Evolutionary conservation across 2,113 vertebrate species (phyloP).

Genomic region (Turdus rufiventris): DNA sequence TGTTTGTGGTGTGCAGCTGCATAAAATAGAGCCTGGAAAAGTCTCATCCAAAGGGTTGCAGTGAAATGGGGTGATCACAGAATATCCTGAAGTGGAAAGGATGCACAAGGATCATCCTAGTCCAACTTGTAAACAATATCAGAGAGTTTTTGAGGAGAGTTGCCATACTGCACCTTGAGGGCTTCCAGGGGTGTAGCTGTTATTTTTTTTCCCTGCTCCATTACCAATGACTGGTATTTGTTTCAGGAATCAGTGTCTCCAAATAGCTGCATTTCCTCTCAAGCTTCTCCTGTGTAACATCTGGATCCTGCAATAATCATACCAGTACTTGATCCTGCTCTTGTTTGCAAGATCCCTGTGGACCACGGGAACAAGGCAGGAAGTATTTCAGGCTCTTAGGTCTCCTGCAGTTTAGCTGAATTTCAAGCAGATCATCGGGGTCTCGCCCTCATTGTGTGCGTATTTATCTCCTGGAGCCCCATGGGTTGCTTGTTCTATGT

Average conservation of each 20-base stretch:
- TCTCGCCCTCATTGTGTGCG: rapidly evolving
- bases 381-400: not conserved
- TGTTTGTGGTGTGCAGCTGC: not conserved
- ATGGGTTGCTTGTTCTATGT: not conserved
- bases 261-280: not conserved
- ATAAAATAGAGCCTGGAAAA: not conserved
- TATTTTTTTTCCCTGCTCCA: not conserved
- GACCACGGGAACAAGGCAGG: not conserved
- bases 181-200: not conserved
- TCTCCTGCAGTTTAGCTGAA: not conserved
- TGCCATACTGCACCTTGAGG: not conserved
- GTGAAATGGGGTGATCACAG: not conserved
- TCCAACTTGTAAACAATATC: not conserved
- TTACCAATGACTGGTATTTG: rapidly evolving
- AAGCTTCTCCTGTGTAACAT: not conserved
- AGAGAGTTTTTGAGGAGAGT: not conserved
- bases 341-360: not conserved
- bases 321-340: not conserved
- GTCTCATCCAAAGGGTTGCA: not conserved
- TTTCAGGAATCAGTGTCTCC: not conserved
- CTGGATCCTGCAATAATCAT: not conserved
- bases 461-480: not conserved
- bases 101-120: not conserved
- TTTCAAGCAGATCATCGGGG: not conserved
- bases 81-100: not conserved